phyloP scores from a whole-genome alignment of 1,140 invertebrate genomes.

The Ptiloglossa arizonensis region DNA sequence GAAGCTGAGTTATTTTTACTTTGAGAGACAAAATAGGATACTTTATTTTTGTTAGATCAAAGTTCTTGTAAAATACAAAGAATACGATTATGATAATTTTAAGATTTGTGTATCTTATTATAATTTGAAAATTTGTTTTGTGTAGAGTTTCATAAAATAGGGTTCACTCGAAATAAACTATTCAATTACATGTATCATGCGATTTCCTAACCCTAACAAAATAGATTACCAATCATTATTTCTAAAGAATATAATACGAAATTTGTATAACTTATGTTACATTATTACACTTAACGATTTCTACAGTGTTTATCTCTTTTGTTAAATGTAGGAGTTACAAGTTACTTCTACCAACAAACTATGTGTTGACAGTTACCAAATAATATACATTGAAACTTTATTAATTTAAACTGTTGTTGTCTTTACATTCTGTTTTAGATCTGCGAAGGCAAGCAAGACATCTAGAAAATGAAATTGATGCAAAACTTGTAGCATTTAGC shows the following conservation, averaged over 20 bases:
- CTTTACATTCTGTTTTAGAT: constrained; percentile 84
- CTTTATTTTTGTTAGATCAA: not conserved
- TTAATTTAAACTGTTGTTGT: not conserved
- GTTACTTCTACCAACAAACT: not conserved
- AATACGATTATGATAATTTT: not conserved
- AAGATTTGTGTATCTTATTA: not conserved
- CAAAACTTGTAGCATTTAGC: constrained; percentile 97
- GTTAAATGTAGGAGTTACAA: not conserved
- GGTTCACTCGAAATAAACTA: not conserved
- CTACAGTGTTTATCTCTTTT: not conserved
- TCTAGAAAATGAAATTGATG: constrained; percentile 98
- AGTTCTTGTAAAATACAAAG: not conserved
- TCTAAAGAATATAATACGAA: no score
- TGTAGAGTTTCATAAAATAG: not conserved
- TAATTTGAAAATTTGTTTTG: not conserved
- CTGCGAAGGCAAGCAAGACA: constrained; percentile 95
- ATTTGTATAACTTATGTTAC: not conserved
- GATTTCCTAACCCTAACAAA: constrained; percentile 11
- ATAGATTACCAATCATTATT: not conserved
- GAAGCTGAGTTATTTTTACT: not conserved
- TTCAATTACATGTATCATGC: not conserved
- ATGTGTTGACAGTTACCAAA: no score
- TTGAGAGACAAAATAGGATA: not conserved
- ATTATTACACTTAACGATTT: not conserved
- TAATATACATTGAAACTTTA: not conserved